A percentile compares a stretch with the other conserved stretches of the same genome.
Conservation (phyloP, 92 coral and sea anemone genomes). For the Heliopora coerulea region DNA sequence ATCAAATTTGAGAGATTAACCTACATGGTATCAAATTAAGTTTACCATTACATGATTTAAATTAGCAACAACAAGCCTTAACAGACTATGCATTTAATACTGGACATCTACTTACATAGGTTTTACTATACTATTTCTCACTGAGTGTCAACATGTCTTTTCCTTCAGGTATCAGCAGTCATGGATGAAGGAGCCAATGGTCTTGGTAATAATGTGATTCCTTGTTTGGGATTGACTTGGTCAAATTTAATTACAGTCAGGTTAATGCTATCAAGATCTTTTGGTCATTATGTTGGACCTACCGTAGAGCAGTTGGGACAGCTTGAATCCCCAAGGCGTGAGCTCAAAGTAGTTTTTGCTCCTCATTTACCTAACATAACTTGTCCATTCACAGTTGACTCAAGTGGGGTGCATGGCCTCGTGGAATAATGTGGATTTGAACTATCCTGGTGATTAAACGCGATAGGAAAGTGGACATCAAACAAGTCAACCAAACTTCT, state of each 20-base stretch:
- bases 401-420: conserved; percentile 74
- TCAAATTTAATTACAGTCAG: conserved; percentile 76
- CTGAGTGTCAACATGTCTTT: no score
- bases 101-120: no score
- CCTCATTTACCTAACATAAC: conserved; percentile 71
- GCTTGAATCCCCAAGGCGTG: conserved; percentile 45
- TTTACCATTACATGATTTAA: no score
- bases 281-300: background rate
- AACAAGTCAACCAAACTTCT: no score
- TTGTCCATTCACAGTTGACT: conserved; percentile 67
- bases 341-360: conserved; percentile 73
- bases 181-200: background rate
- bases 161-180: background rate
- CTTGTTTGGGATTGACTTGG: conserved; percentile 96
- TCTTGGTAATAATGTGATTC: conserved; percentile 51
- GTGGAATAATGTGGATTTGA: conserved; percentile 17
- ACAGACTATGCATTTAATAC: no score
- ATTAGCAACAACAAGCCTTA: no score
- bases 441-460: no score
- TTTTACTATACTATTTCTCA: no score
- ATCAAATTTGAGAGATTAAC: no score
- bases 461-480: no score
- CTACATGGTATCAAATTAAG: no score
- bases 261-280: conserved; percentile 71
- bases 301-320: background rate